These are phyloP conservation scores for Phalacrocorax pelagicus DNA, from an alignment of 2,113 vertebrate genomes.

Conservation along the genomic window DNA sequence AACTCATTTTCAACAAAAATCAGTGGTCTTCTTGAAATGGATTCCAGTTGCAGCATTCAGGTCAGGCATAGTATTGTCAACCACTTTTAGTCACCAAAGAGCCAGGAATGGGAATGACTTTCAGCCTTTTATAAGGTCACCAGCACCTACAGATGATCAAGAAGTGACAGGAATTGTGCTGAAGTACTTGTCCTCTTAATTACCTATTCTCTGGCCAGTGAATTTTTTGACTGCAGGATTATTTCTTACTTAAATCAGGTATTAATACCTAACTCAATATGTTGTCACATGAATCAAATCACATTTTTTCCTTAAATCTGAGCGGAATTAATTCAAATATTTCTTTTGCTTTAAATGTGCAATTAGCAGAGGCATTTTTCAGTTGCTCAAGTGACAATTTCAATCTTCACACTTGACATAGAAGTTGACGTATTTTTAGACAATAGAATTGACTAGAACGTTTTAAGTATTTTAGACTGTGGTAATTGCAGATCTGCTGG, in stretches of 20 bases:
- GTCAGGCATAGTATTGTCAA: not conserved
- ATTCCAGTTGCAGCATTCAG: not conserved
- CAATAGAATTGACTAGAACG: constrained; percentile 40
- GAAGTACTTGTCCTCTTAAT: not conserved
- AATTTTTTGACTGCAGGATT: not conserved
- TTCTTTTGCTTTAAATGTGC: constrained; percentile 30
- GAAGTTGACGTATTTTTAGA: constrained; percentile 68
- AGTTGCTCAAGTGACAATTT: constrained; percentile 54
- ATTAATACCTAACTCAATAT: not conserved
- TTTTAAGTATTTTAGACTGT: constrained; percentile 33
- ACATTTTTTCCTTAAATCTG: constrained; percentile 32
- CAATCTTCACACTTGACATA: constrained; percentile 56
- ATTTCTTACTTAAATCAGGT: not conserved
- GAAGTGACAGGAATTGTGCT: not conserved
- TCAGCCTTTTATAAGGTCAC: not conserved
- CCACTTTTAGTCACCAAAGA: not conserved
- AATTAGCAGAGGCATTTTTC: constrained; percentile 53
- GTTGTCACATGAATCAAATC: not conserved
- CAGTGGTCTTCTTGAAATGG: not conserved
- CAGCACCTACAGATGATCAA: not conserved
- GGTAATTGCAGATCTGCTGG: constrained; percentile 54
- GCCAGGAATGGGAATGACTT: not conserved
- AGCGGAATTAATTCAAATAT: constrained; percentile 49
- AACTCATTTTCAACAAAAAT: not conserved
- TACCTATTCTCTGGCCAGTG: not conserved